These are phyloP conservation scores for Oreochromis niloticus DNA, from an alignment of 2,113 vertebrate genomes.

Conservation along the genomic window DNA sequence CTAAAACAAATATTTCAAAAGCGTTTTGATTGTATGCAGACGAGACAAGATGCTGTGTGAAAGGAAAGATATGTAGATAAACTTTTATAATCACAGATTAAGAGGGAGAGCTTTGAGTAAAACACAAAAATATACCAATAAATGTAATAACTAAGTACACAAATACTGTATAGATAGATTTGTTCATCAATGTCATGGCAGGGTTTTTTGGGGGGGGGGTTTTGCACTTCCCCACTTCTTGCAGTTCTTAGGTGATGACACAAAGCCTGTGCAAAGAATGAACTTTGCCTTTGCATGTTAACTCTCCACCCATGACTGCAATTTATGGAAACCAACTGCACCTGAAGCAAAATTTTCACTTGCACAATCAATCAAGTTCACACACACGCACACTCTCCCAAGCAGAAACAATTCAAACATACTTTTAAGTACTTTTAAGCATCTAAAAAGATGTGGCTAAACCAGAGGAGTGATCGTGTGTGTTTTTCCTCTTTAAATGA, in stretches of 20 bases:
- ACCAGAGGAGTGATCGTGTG: not conserved
- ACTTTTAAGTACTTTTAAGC: not conserved
- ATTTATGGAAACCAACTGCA: conserved; percentile 19
- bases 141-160: not conserved
- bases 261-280: not conserved
- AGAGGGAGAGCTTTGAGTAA: not conserved
- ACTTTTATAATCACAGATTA: not conserved
- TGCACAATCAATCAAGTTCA: not conserved
- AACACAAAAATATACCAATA: not conserved
- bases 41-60: not conserved
- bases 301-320: conserved; percentile 11
- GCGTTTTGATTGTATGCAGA: not conserved
- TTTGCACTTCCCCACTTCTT: not conserved
- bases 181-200: not conserved
- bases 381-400: not conserved
- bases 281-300: not conserved
- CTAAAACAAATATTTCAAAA: not conserved
- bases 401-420: not conserved
- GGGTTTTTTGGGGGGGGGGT: too few species aligned
- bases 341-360: conserved; percentile 15
- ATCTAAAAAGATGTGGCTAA: not conserved
- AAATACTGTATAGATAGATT: not conserved
- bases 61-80: not conserved
- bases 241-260: not conserved
- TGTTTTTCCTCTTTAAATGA: conserved; percentile 45